phyloP scores from a whole-genome alignment of 2,888 invertebrate genomes.

The Drosophila vallismaia region DNA sequence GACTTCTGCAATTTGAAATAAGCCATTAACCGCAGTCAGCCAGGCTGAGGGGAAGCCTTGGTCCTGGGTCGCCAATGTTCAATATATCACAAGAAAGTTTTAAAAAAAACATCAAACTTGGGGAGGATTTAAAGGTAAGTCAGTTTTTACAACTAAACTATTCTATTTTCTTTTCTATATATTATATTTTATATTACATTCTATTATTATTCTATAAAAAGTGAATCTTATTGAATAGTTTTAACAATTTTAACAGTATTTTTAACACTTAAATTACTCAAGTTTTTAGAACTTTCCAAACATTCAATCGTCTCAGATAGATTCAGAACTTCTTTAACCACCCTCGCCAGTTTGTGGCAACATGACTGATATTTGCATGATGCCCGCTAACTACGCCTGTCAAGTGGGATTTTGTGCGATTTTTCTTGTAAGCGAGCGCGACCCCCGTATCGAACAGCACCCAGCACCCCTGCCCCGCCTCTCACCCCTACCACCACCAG shows the following conservation, averaged over 20 bases:
- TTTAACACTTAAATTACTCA: too few species aligned
- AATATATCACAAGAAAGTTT: constrained; percentile 75
- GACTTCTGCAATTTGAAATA: constrained; percentile 79
- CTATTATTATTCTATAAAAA: too few species aligned
- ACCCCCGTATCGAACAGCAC: constrained; percentile 66
- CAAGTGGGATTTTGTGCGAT: constrained; percentile 83
- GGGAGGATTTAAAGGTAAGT: too few species aligned
- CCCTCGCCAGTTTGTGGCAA: constrained; percentile 60
- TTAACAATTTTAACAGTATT: too few species aligned
- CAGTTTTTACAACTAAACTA: too few species aligned
- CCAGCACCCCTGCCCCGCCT: constrained; percentile 26
- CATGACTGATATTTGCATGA: constrained; percentile 80
- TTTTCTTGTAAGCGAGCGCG: constrained; percentile 79
- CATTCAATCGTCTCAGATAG: too few species aligned
- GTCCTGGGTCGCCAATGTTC: constrained; percentile 62
- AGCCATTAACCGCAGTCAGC: constrained; percentile 82
- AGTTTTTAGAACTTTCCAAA: too few species aligned
- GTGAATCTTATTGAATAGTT: too few species aligned
- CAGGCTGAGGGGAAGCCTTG: constrained; percentile 26
- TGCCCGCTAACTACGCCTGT: constrained; percentile 83
- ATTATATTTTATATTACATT: too few species aligned
- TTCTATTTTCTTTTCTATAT: too few species aligned
- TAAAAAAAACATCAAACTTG: background rate
- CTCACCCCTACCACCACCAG: constrained; percentile 1
- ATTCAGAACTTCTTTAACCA: background rate